phyloP scores from a whole-genome alignment of 2,797 vertebrate species.

The Sardinella longiceps region DNA sequence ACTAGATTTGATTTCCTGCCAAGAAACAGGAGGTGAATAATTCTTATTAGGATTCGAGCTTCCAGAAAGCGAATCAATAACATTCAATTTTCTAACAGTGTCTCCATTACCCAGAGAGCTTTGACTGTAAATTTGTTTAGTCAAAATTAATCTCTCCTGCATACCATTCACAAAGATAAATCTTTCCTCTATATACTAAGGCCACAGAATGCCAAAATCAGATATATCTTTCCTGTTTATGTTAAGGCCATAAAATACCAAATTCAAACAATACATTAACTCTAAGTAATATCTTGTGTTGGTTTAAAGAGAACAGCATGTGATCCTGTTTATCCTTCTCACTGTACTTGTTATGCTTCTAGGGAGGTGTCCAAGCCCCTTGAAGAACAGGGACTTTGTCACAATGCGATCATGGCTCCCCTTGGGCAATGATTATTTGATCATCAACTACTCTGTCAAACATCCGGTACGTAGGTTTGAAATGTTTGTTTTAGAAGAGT shows the following conservation, averaged over 20 bases:
- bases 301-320: not conserved
- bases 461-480: conserved; percentile 77
- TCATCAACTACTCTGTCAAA: conserved; percentile 92
- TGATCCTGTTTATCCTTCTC: not conserved
- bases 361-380: conserved; percentile 84
- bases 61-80: conserved; percentile 38
- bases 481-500: conserved; percentile 36
- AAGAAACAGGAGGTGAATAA: not conserved
- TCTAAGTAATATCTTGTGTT: not conserved
- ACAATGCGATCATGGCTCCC: conserved; percentile 88
- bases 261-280: not conserved
- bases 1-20: not conserved
- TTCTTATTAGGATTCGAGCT: not conserved
- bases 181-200: not conserved
- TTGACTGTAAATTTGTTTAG: conserved; percentile 25
- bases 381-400: conserved; percentile 91
- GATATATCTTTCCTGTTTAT: not conserved
- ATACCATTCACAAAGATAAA: not conserved
- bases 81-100: conserved; percentile 31
- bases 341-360: conserved; percentile 38
- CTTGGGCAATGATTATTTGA: conserved; percentile 86
- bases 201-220: not conserved
- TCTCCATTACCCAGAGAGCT: not conserved
- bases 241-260: not conserved
- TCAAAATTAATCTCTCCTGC: not conserved